Evolutionary conservation across 2,797 vertebrate genomes (phyloP), one percentile per base, ranked within the genome.

Genomic region (Microctenopoma stevenorrisi): DNA sequence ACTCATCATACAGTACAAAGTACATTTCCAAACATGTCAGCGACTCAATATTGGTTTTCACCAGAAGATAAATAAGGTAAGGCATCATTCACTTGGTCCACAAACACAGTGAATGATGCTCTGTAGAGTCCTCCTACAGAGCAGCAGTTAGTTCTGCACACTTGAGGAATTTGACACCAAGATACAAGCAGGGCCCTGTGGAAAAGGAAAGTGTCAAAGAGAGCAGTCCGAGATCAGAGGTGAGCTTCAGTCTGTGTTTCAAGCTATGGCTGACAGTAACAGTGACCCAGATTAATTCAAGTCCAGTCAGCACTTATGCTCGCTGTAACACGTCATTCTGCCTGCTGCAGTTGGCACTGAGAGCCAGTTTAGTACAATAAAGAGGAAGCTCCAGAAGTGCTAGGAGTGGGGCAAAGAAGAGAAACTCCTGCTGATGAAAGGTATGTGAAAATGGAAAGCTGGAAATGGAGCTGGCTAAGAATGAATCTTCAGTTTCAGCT

Each of bases 121-220:
- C 82, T 90, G 82, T 88, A 16, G 57, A 9, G 40, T 49, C 13
- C 1, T 49, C 65, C 62, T 61, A 47, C 12, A 61, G 64, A 69
- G 68, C 71, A 44, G 64, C 11, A 10, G 78, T 64, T 40, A 30
- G 26, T 74, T 65, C 43, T 77, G 69, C 47, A 57, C 81, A 85
- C 74, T 79, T 79, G 85, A 85, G 89, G 90, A 91, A 91, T 92
- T 44, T 92, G 70, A 88, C 91, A 87, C 79, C 74, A 46, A 76
- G 58, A 72, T 73, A 80, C 47, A 47, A 89, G 68, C 54, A 28
- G 59, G 51, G 55, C 68, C 14, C 75, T 89, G 78, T 86, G 77
- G 55, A 68, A 70, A 14, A 70, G 63, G 72, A 22, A 22, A 82
- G 83, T 28, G 68, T 68, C 67, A 85, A 74, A 67, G 48, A 77